phyloP scores from a whole-genome alignment of 2,113 vertebrate species.

The Aphelocoma coerulescens region DNA sequence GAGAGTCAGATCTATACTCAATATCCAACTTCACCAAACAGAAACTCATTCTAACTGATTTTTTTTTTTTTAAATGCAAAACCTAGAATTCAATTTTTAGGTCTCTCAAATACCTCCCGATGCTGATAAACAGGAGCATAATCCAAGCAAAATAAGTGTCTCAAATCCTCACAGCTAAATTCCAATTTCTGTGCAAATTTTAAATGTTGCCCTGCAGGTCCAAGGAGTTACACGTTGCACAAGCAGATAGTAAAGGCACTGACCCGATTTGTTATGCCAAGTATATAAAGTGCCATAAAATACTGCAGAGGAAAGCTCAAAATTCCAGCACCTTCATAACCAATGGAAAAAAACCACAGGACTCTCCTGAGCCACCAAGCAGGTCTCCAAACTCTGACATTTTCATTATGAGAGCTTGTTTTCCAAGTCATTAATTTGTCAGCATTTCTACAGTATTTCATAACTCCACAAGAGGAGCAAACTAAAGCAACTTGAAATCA shows the following conservation, averaged over 20 bases:
- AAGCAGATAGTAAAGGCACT: conserved; percentile 20
- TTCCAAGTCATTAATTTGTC: conserved; percentile 30
- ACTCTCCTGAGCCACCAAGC: background rate
- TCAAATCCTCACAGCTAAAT: conserved; percentile 44
- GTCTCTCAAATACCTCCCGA: background rate
- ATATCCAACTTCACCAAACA: conserved; percentile 27
- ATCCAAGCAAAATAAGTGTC: conserved; percentile 46
- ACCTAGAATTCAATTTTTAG: conserved; percentile 54
- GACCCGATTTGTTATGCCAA: background rate
- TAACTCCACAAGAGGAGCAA: background rate
- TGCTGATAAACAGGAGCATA: conserved; percentile 59
- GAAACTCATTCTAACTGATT: conserved; percentile 36
- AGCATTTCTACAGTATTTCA: background rate
- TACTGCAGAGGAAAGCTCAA: background rate
- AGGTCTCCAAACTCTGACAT: background rate
- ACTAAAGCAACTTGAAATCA: background rate
- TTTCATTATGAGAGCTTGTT: conserved; percentile 13
- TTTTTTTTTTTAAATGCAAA: conserved; percentile 38
- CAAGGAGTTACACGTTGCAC: background rate
- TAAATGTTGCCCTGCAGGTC: background rate
- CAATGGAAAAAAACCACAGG: background rate
- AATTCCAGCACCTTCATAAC: background rate
- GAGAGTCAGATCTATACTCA: conserved; percentile 37
- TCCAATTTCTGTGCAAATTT: conserved; percentile 70
- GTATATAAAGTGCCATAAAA: background rate